These are phyloP conservation scores for Macrobrachium rosenbergii DNA, from an alignment of 1,140 invertebrate species.

Conservation along the genomic window DNA sequence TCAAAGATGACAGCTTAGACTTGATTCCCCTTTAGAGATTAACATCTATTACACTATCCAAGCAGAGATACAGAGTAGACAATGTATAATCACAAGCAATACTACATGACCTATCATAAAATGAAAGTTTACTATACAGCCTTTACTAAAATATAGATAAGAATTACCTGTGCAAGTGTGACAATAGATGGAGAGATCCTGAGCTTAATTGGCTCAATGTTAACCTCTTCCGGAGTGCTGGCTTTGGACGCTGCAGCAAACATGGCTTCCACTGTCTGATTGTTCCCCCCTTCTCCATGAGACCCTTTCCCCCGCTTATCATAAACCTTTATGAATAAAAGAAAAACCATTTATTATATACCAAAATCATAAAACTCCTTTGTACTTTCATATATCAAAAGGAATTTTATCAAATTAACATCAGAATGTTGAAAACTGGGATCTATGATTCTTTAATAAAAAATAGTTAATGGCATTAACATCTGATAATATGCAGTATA, in stretches of 20 bases:
- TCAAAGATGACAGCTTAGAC: no score
- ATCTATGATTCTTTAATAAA: no score
- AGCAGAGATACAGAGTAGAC: neutral
- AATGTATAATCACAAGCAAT: neutral
- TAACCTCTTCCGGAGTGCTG: neutral
- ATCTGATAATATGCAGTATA: no score
- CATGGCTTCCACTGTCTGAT: conserved; percentile 15
- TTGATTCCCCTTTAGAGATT: no score
- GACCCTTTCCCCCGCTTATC: conserved; percentile 35
- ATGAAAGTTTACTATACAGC: neutral
- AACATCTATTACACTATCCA: no score
- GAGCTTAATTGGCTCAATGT: conserved; percentile 66
- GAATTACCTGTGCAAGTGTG: conserved; percentile 82
- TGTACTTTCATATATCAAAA: no score
- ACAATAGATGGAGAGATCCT: conserved; percentile 84
- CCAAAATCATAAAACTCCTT: no score
- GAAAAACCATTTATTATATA: no score
- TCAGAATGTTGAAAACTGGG: no score
- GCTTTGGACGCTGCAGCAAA: conserved; percentile 5
- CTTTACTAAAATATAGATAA: neutral
- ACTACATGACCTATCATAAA: neutral
- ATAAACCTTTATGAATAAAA: conserved; percentile 24
- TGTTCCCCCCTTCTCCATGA: neutral
- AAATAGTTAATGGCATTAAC: no score
- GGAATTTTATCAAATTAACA: no score